These are phyloP conservation scores for Mythimna lalbum DNA, from an alignment of 2,888 invertebrate genomes.

Conservation along the genomic window DNA sequence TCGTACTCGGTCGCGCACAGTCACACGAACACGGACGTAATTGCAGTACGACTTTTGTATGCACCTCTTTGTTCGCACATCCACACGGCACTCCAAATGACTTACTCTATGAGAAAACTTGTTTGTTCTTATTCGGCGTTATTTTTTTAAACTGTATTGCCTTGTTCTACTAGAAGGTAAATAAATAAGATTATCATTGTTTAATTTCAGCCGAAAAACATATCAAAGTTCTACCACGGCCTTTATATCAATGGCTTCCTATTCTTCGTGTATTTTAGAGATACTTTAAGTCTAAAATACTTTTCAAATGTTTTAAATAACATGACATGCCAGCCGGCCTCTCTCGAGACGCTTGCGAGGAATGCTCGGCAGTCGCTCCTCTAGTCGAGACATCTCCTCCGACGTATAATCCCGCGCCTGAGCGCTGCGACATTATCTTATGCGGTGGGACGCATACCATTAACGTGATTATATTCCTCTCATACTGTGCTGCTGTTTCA, in stretches of 20 bases:
- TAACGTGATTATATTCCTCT: constrained; percentile 52
- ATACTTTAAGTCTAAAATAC: constrained; percentile 12
- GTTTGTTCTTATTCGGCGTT: constrained; percentile 19
- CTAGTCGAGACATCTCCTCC: constrained; percentile 15
- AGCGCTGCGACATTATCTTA: constrained; percentile 47
- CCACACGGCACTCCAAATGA: constrained; percentile 24
- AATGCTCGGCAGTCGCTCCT: constrained; percentile 24
- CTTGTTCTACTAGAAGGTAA: background rate
- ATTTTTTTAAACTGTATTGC: constrained; percentile 1
- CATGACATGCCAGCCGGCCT: background rate
- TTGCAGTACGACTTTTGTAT: constrained; percentile 34
- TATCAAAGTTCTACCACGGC: too few species aligned
- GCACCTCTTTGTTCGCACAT: constrained; percentile 31
- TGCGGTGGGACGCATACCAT: constrained; percentile 52
- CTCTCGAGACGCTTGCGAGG: constrained; percentile 31
- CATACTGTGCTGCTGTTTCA: constrained; percentile 17
- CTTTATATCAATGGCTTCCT: background rate
- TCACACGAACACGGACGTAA: constrained; percentile 13
- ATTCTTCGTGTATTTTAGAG: background rate
- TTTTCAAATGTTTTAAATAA: constrained; percentile 34
- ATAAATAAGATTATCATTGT: too few species aligned
- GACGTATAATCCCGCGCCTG: constrained; percentile 32
- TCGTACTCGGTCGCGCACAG: background rate
- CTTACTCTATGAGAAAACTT: constrained; percentile 12
- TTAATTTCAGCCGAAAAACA: too few species aligned